Evolutionary conservation across 2,797 vertebrate genomes (phyloP).

Genomic region (Mergus octosetaceus): DNA sequence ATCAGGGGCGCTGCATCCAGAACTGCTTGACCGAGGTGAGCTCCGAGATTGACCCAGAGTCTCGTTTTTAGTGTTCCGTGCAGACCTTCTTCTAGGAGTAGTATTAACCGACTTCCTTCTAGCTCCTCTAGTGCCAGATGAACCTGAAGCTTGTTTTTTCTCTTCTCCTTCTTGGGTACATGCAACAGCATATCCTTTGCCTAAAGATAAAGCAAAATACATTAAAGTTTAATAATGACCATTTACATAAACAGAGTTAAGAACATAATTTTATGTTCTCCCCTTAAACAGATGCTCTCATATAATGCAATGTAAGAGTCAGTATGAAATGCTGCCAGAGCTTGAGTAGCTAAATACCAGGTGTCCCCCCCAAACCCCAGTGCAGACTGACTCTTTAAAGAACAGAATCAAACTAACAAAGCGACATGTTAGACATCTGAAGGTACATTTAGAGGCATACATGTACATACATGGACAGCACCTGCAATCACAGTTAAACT

Average conservation of each 20-base stretch:
- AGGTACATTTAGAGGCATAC: not conserved
- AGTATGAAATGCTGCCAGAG: not conserved
- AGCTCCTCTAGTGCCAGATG: constrained; percentile 85
- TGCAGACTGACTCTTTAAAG: not conserved
- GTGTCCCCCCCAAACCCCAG: not conserved
- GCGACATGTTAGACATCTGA: not conserved
- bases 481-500: not conserved
- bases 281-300: not conserved
- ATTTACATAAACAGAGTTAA: not conserved
- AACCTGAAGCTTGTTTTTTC: constrained; percentile 86
- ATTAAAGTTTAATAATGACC: not conserved
- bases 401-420: not conserved
- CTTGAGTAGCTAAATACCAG: not conserved
- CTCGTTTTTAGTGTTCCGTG: constrained; percentile 84
- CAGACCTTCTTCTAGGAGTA: constrained; percentile 84
- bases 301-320: not conserved
- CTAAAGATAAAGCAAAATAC: constrained; percentile 74
- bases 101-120: constrained; percentile 83
- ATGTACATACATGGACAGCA: not conserved
- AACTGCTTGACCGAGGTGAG: constrained; percentile 79
- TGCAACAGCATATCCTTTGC: constrained; percentile 85
- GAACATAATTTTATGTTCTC: not conserved
- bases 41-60: constrained; percentile 77
- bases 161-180: constrained; percentile 91
- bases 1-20: constrained; percentile 81